Evolutionary conservation across 1,140 invertebrate species (phyloP).

Genomic region (Drosophila eugracilis): DNA sequence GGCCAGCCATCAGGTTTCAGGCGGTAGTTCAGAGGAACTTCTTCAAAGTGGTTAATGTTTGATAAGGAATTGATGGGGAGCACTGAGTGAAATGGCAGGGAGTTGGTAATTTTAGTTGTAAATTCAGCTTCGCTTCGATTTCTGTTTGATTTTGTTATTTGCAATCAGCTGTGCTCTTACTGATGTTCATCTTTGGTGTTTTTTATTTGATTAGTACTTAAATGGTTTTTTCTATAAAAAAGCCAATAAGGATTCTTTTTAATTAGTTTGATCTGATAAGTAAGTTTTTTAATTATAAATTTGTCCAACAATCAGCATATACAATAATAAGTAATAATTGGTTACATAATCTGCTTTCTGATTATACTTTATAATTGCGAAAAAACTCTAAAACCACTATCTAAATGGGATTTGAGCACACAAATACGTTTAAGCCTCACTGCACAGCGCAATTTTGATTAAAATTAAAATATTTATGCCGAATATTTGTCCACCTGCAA

Average conservation of each 20-base stretch:
- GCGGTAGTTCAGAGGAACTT: constrained; percentile 27
- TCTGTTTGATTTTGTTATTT: not conserved
- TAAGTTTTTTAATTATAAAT: too few relatives aligned
- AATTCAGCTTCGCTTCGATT: not conserved
- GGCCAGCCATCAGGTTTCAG: constrained; percentile 22
- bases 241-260: too few relatives aligned
- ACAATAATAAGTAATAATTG: too few relatives aligned
- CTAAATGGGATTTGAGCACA: not conserved
- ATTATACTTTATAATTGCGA: not conserved
- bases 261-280: too few relatives aligned
- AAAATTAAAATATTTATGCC: constrained; percentile 13
- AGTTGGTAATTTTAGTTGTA: constrained; percentile 20
- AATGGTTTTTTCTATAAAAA: not conserved
- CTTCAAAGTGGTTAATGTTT: constrained; percentile 60
- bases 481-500: constrained; percentile 4
- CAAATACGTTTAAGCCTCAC: not conserved
- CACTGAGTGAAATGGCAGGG: not conserved
- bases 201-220: too few relatives aligned
- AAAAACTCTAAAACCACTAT: not conserved
- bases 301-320: too few relatives aligned
- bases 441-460: not conserved
- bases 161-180: not conserved
- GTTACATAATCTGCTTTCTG: too few relatives aligned
- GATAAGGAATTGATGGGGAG: constrained; percentile 37
- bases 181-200: too few relatives aligned